Base-by-base conservation (phyloP, 2,797 vertebrate genomes). In the Leptatherina wallacei region DNA sequence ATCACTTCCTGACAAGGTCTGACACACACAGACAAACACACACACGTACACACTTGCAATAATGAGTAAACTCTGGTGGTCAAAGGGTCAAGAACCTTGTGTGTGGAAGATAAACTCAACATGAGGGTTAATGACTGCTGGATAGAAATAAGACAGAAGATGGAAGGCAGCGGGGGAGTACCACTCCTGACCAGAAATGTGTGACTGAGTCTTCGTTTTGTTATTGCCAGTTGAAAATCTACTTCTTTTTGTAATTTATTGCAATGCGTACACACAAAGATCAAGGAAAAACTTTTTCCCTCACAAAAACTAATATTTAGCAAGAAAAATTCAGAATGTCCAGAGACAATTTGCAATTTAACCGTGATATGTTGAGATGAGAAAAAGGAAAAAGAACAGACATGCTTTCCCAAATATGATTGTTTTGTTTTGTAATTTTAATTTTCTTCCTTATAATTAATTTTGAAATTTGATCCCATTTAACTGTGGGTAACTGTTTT, bases 61-160 rank as follows among this genome's bases (percentile, higher is more conserved):
- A 93, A 92, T 93, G 86, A 89, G 78, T 92, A 91, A 93, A 86
- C 83, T 73, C 62, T 62, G 36, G 60, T 75, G 88, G 86, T 85
- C 76, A 90, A 69, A 49, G 69, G 89, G 88, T 89, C 85, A 90
- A 84, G 84, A 88, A 82, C 85, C 83, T 69, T 85, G 83, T 88
- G 84, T 89, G 77, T 77, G 69, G 52, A 80, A 90, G 88, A 90
- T 88, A 89, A 89, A 88, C 85, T 80, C 72, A 81, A 77, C 83
- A 82, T 69, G 69, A 78, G 73, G 82, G 89, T 91, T 92, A 91
- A 92, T 91, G 86, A 91, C 84, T 88, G 66, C 20, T 69, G 63
- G 84, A 78, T 16, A 74, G 62, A 65, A 73, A 66, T 77, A 78
- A 68, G 73, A 79, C 69, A 52, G 54, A 13, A 69, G 69, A 61